These are phyloP conservation scores for Lucifuga dentata DNA, from an alignment of 2,113 vertebrate species.

Conservation along the genomic window DNA sequence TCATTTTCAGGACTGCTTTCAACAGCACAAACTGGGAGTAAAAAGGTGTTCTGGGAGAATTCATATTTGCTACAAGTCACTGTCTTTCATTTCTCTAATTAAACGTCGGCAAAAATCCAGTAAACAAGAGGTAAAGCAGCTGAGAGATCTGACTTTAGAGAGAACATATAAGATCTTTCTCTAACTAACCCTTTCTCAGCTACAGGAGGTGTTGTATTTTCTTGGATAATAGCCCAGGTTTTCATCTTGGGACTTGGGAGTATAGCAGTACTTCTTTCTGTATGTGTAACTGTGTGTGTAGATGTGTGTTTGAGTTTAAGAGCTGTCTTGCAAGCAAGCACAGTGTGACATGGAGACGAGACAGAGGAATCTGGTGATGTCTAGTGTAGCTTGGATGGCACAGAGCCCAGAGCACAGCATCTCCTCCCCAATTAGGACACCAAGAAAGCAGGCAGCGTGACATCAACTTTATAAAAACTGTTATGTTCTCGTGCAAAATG, in stretches of 20 bases:
- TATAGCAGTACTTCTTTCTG: too few species aligned
- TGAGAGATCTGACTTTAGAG: too few species aligned
- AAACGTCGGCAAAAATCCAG: too few species aligned
- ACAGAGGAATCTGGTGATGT: conserved; percentile 23
- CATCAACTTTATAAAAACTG: conserved; percentile 18
- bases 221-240: too few species aligned
- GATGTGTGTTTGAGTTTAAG: conserved; percentile 17
- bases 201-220: too few species aligned
- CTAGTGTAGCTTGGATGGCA: conserved; percentile 29
- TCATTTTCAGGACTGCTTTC: neutral
- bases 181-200: too few species aligned
- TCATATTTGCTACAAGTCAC: neutral
- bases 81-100: neutral
- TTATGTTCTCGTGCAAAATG: conserved; percentile 15
- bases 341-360: conserved; percentile 41
- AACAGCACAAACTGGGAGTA: neutral
- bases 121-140: too few species aligned
- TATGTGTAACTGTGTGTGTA: neutral
- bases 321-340: conserved; percentile 39
- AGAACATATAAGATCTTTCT: too few species aligned
- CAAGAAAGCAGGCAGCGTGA: conserved; percentile 9
- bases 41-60: neutral
- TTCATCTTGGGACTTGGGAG: too few species aligned
- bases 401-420: conserved; percentile 43
- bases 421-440: conserved; percentile 64